Base-by-base conservation (phyloP, 30 jellyfish, hydroid and myxozoan species). In the Hydractinia echinata region DNA sequence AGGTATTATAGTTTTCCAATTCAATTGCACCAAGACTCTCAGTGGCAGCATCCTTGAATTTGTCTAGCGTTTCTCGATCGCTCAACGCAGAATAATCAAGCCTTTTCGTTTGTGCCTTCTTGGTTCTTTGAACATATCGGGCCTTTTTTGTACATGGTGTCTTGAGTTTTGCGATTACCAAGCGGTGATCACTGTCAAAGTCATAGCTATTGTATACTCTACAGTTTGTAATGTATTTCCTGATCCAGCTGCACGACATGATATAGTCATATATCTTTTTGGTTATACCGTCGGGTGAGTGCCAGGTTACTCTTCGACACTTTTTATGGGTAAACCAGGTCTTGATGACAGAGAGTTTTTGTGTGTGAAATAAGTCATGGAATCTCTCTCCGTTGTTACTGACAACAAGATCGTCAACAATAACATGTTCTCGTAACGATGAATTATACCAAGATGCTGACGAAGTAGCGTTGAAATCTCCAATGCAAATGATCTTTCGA, bases 291-390 rank as follows among this genome's bases (percentile, higher is more conserved):
- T 67, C 77, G 13, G 77, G 77, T 67, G 77, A 67, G 44, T 67
- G 77, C 77, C 77, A 67, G 48, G 77, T 67, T 10, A 67, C 48
- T 67, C 77, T 67, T 9, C 77, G 77, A 67, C 77, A 67, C 77
- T 67, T 20, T 67, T 67, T 67, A 19, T 67, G 77, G 44, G 77
- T 67, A 19, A 67, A 67, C 77, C 77, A 67, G 19, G 77, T 67
- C 10, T 67, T 67, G 10, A 67, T 13, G 8, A 67, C 77, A 8
- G 77, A 67, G 10, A 67, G 48, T 19, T 19, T 9, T 9, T 19
- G 77, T 67, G 13, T 67, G 48, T 67, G 13, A 19, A 67, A 67
- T 10, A 67, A 20, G 13, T 67, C 77, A 19, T 67, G 77, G 77
- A 67, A 67, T 13, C 77, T 13, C 8, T 9, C 44, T 9, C 77